Evolutionary conservation across 2,113 vertebrate genomes (phyloP).

Genomic region (Theristicus caerulescens): DNA sequence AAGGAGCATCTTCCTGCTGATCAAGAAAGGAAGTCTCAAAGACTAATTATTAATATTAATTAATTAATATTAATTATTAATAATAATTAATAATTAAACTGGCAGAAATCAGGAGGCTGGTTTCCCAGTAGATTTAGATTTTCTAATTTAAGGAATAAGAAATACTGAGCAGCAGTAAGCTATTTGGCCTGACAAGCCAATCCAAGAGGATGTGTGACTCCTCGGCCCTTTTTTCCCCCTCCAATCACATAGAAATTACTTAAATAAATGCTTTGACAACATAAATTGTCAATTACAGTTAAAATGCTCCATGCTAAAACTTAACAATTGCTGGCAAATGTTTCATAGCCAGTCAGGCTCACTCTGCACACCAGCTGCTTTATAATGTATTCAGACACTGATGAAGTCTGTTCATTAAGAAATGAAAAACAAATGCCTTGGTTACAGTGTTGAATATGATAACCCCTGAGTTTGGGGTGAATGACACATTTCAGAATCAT

Average conservation of each 20-base stretch:
- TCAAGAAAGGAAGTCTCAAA: not conserved
- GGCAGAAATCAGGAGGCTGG: not conserved
- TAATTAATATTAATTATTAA: not conserved
- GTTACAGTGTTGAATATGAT: not conserved
- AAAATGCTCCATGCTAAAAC: not conserved
- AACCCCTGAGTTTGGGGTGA: not conserved
- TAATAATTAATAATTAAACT: not conserved
- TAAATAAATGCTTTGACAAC: not conserved
- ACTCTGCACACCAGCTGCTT: not conserved
- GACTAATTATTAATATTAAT: not conserved
- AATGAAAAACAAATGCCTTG: not conserved
- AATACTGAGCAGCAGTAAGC: not conserved
- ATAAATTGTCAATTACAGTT: not conserved
- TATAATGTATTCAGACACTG: not conserved
- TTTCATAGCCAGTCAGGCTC: not conserved
- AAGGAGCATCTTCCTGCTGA: not conserved
- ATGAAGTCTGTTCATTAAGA: not conserved
- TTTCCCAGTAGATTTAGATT: not conserved
- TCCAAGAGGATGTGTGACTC: not conserved
- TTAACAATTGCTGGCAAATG: not conserved
- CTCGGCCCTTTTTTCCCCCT: rapidly evolving
- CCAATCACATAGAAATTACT: not conserved
- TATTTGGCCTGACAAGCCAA: not conserved
- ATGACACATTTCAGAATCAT: not conserved
- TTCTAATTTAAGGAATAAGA: not conserved